phyloP scores from a whole-genome alignment of 2,113 vertebrate species.

The Neomonachus schauinslandi region DNA sequence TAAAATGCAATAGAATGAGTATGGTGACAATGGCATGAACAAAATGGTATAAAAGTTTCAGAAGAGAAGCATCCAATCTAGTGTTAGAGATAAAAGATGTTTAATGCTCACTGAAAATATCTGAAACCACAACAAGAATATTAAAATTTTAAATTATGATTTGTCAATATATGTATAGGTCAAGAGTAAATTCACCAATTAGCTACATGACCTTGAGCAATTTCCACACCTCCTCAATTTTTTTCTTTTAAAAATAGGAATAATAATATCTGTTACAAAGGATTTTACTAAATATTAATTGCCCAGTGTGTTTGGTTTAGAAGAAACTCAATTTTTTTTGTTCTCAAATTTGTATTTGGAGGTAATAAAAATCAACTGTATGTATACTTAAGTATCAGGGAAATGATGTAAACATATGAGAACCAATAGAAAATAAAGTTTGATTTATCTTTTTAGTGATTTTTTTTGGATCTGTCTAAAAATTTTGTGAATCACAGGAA shows the following conservation, averaged over 20 bases:
- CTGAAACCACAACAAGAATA: background rate
- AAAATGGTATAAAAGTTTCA: background rate
- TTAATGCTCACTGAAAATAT: background rate
- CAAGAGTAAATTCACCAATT: background rate
- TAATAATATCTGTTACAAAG: background rate
- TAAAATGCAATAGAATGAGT: background rate
- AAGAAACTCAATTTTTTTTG: background rate
- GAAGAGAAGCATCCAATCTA: background rate
- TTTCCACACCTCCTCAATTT: background rate
- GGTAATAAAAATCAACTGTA: background rate
- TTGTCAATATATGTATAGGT: background rate
- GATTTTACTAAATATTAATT: conserved; percentile 1
- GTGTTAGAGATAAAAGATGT: background rate
- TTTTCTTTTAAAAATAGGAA: conserved; percentile 11
- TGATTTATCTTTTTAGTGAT: background rate
- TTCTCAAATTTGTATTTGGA: background rate
- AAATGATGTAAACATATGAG: background rate
- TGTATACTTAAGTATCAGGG: background rate
- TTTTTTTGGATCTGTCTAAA: background rate
- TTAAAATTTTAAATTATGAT: background rate
- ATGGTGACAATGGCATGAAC: background rate
- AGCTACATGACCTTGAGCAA: background rate
- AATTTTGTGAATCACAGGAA: background rate
- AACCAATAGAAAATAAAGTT: background rate
- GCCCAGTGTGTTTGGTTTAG: background rate